phyloP scores from a whole-genome alignment of 64 coral and sea anemone genomes.

The Pocillopora damicornis region DNA sequence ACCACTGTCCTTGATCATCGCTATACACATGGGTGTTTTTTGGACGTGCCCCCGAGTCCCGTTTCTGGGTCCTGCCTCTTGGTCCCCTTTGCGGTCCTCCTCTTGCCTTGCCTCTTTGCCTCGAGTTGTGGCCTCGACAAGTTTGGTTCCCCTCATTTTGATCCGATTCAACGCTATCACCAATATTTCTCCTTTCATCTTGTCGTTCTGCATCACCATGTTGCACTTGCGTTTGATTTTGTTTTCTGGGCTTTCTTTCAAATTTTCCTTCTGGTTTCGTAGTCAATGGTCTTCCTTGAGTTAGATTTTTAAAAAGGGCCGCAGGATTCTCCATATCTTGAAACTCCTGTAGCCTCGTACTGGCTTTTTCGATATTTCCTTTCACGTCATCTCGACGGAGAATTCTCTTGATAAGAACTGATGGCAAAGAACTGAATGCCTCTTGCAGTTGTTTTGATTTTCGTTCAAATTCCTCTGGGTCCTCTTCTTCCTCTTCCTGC shows the following conservation, averaged over 20 bases:
- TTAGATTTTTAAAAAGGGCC: neutral
- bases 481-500: conserved; percentile 21
- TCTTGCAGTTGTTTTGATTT: conserved; percentile 13
- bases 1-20: too few species aligned
- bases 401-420: conserved; percentile 38
- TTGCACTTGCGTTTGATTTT: neutral
- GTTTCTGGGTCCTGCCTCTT: neutral
- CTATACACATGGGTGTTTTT: too few species aligned
- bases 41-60: too few species aligned
- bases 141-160: neutral
- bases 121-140: neutral
- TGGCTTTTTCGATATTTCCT: conserved; percentile 32
- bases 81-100: neutral
- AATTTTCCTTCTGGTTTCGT: too few species aligned
- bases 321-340: conserved; percentile 41
- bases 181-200: neutral
- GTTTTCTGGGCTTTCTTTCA: neutral
- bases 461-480: conserved; percentile 16
- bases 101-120: neutral
- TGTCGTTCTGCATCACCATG: neutral
- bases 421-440: conserved; percentile 23
- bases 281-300: neutral
- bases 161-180: neutral
- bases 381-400: conserved; percentile 50
- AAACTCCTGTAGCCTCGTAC: conserved; percentile 29